A percentile compares a stretch with the other conserved stretches of the same genome.
These are phyloP conservation scores for Nyctalus aviator DNA, from an alignment of 2,797 vertebrate genomes.

Conservation along the genomic window DNA sequence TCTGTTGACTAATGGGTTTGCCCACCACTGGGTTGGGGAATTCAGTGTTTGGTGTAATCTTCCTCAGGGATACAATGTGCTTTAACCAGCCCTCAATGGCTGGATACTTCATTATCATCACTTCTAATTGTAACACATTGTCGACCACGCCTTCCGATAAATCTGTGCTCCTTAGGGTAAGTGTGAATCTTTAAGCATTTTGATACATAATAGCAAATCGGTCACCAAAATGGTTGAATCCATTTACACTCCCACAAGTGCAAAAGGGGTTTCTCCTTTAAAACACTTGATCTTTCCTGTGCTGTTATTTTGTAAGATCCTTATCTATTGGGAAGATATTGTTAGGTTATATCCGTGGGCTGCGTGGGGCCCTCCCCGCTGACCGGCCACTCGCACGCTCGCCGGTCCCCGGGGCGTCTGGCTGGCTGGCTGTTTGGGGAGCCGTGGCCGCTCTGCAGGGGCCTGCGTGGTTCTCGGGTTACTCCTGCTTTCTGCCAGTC, in stretches of 20 bases:
- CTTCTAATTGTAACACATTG: not conserved
- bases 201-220: too few relatives aligned
- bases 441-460: not conserved
- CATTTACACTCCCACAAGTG: not conserved
- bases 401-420: not conserved
- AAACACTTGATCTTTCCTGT: not conserved
- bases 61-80: fast-evolving
- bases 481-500: not conserved
- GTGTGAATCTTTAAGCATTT: not conserved
- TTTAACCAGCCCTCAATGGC: not conserved
- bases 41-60: fast-evolving
- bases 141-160: not conserved
- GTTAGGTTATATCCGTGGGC: not conserved
- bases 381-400: not conserved
- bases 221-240: not conserved
- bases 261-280: not conserved
- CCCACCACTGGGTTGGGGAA: too few relatives aligned
- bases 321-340: not conserved
- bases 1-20: too few relatives aligned
- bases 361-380: fast-evolving
- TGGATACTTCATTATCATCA: fast-evolving
- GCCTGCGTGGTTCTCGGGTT: not conserved
- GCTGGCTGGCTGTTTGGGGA: not conserved
- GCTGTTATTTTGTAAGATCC: not conserved
- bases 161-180: not conserved